Evolutionary conservation across 1,140 invertebrate genomes (phyloP), one percentile per base, ranked within the genome.

Genomic region (Drosophila chauvacae): DNA sequence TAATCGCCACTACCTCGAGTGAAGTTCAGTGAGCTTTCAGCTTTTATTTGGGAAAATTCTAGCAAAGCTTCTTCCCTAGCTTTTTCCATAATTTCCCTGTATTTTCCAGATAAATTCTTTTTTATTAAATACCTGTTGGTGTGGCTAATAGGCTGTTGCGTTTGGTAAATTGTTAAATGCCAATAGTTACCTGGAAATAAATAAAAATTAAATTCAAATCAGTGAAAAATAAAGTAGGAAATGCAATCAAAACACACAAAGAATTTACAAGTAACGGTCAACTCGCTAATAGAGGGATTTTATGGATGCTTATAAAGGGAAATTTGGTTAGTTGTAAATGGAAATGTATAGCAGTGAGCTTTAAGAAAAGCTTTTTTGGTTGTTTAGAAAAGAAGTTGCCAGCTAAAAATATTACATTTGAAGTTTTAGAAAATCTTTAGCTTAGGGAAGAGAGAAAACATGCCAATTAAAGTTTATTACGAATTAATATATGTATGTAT

Each of bases 151-250:
- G 13, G 9, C 16, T n/a, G 63, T 6, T 47, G 37, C 6, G 37
- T 65, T 69, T 69, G 47, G 56, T 69, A 69, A 58, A 57, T 16
- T 55, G 13, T 37, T 42, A 55, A 79, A 63, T 66, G 61, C 60
- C 68, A 60, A 88, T 87, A 88, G 47, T 90, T 90, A 90, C 85
- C 85, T 90, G 85, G 2, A 90, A 90, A 13, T 79, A 90, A 56
- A 87, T 14, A 13, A 33, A 79, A 64, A 33, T 44, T 39, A 45
- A 47, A 55, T 6, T n/a, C 0, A 53, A 80, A 62, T 78, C 47
- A 80, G 57, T 81, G 18, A 28, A 41, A 6, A 6, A 39, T 48
- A 26, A 50, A 1, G 10, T 10, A 18, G 39, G 6, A 2, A 14
- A 45, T 4, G 2, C 6, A 42, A 18, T 7, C 13, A 37, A 80